Evolutionary conservation across 2,797 vertebrate species (phyloP).

Genomic region (Anomalospiza imberbis): DNA sequence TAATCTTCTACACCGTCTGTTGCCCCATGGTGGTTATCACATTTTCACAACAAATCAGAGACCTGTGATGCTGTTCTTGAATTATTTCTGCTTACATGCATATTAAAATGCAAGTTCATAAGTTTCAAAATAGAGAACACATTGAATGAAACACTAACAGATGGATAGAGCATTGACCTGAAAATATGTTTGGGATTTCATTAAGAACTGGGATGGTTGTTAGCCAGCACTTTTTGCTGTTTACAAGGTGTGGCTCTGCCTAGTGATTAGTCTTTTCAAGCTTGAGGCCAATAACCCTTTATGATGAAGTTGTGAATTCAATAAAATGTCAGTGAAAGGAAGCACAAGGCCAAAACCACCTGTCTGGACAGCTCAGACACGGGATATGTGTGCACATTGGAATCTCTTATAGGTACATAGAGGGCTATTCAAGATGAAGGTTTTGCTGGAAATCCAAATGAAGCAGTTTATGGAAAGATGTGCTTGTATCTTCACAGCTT

Average conservation of each 20-base stretch:
- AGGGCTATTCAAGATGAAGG: not conserved
- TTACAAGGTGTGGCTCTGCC: not conserved
- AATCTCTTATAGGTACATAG: rapidly evolving
- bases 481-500: not conserved
- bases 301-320: not conserved
- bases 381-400: rapidly evolving
- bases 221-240: not conserved
- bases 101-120: not conserved
- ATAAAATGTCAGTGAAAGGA: not conserved
- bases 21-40: not conserved
- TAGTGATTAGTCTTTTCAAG: not conserved
- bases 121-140: not conserved
- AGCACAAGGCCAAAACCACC: not conserved
- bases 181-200: not conserved
- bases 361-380: rapidly evolving
- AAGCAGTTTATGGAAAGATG: not conserved
- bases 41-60: not conserved
- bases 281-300: not conserved
- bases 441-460: not conserved
- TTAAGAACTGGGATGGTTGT: not conserved
- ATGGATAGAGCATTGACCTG: not conserved
- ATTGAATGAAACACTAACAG: not conserved
- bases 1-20: not conserved
- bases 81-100: not conserved
- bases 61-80: not conserved